Conservation (phyloP, 2,797 vertebrate species). For the Mus minutoides region DNA sequence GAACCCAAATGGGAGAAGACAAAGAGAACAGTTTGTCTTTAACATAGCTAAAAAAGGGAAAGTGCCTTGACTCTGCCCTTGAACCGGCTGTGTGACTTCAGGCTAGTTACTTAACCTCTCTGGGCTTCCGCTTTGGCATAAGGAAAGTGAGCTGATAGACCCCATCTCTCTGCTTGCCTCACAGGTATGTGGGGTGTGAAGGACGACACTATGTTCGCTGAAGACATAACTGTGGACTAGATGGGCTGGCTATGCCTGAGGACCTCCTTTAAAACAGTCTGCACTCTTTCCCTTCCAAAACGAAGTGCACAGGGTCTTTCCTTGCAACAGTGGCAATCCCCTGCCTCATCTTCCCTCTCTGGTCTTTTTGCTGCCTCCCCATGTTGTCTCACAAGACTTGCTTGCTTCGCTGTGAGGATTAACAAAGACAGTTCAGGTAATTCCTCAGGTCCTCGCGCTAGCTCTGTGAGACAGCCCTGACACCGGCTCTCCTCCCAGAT, state of each 20-base stretch:
- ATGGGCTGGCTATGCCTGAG: neutral
- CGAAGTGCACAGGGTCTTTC: neutral
- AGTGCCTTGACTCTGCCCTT: neutral
- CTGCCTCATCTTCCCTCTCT: neutral
- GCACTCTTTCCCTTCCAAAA: neutral
- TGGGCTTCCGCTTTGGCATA: constrained; percentile 1
- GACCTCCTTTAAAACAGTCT: neutral
- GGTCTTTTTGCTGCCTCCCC: neutral
- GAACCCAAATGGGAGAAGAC: neutral
- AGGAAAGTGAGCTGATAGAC: neutral
- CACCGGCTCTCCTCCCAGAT: neutral
- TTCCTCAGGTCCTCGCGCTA: neutral
- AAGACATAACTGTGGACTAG: neutral
- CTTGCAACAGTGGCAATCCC: neutral
- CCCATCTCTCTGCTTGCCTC: neutral
- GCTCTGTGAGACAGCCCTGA: neutral
- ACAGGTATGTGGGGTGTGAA: neutral
- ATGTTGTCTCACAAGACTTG: neutral
- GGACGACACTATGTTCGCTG: rapidly evolving
- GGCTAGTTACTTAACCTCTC: neutral
- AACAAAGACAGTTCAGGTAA: neutral
- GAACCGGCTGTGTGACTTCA: neutral
- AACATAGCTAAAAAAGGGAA: neutral
- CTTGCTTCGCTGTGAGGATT: neutral
- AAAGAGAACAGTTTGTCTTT: neutral